phyloP scores from a whole-genome alignment of 1,140 invertebrate genomes.

The Globodera rostochiensis region DNA sequence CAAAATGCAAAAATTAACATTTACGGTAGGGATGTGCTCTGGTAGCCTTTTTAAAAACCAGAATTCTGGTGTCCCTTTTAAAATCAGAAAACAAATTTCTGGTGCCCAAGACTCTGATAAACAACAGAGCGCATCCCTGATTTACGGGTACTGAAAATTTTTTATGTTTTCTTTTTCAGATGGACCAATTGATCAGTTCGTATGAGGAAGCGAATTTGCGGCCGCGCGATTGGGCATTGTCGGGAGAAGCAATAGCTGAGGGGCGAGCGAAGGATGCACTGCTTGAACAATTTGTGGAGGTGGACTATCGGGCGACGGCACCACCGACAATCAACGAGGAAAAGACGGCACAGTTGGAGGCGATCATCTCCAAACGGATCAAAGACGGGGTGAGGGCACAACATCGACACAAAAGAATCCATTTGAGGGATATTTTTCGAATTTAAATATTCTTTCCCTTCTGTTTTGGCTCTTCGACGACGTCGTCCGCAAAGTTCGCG shows the following conservation, averaged over 20 bases:
- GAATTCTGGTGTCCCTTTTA: no score
- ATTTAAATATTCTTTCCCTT: slow-evolving; percentile 25
- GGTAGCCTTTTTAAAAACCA: no score
- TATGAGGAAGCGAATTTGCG: slow-evolving; percentile 79
- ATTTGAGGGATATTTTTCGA: neutral
- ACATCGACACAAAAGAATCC: neutral
- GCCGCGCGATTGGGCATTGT: slow-evolving; percentile 88
- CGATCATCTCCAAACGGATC: slow-evolving; percentile 85
- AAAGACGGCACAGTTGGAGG: slow-evolving; percentile 82
- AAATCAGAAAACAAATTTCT: no score
- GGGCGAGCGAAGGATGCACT: slow-evolving; percentile 86
- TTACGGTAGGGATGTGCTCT: no score
- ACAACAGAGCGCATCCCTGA: no score
- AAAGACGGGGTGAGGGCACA: slow-evolving; percentile 76
- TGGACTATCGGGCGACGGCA: slow-evolving; percentile 75
- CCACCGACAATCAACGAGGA: slow-evolving; percentile 88
- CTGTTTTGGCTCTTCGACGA: slow-evolving; percentile 82
- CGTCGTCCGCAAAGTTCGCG: slow-evolving; percentile 85
- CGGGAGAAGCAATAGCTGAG: slow-evolving; percentile 80
- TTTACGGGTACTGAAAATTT: no score
- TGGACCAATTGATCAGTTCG: slow-evolving; percentile 71
- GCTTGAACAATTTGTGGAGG: slow-evolving; percentile 85
- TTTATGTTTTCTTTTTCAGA: slow-evolving; percentile 2
- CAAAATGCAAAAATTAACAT: no score
- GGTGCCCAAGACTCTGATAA: no score